These are phyloP conservation scores for Zootermopsis nevadensis DNA, from an alignment of 2,888 invertebrate genomes.

Conservation along the genomic window DNA sequence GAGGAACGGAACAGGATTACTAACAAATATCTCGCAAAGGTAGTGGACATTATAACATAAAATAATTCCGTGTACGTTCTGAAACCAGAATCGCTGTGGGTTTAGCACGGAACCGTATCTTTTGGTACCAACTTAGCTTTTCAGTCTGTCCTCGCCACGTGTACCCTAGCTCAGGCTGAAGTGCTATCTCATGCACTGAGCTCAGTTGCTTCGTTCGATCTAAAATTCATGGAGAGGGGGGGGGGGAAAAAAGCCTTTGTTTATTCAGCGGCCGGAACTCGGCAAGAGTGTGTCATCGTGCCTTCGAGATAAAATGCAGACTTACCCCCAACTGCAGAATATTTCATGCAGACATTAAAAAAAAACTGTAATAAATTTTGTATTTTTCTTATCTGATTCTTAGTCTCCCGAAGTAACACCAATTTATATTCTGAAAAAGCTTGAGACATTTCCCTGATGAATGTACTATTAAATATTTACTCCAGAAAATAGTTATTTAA, in stretches of 20 bases:
- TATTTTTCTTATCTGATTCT: no score
- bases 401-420: no score
- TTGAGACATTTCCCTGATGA: no score
- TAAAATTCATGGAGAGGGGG: conserved; percentile 50
- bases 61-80: not conserved
- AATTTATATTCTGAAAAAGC: no score
- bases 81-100: not conserved
- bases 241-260: conserved; percentile 51
- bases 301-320: conserved; percentile 14
- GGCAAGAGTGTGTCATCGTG: conserved; percentile 46
- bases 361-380: no score
- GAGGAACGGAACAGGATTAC: no score
- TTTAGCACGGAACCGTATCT: not conserved
- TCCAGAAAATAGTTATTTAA: no score
- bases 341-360: no score
- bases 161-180: not conserved
- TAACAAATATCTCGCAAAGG: no score
- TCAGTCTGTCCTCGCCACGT: not conserved
- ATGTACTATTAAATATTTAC: no score
- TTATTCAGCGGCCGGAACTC: conserved; percentile 53
- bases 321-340: conserved; percentile 24
- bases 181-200: conserved; percentile 23
- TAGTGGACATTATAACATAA: no score
- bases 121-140: not conserved
- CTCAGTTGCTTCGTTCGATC: conserved; percentile 36